Evolutionary conservation across 1,140 invertebrate species (phyloP), one percentile per base, ranked within the genome.

Genomic region (Diuraphis noxia): DNA sequence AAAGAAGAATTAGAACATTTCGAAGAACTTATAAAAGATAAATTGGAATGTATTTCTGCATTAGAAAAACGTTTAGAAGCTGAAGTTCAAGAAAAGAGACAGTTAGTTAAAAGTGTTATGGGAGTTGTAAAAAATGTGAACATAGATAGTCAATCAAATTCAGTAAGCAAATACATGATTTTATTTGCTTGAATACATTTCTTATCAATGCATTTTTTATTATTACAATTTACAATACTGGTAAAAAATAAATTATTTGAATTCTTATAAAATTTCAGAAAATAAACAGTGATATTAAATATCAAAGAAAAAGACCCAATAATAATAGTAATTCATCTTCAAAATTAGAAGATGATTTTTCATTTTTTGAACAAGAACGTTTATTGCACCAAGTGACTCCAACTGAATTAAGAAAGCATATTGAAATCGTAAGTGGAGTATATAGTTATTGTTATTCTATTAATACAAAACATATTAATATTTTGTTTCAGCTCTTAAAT

Each of bases 1-100:
- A 81, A 0, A 82, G 10, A 34, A 38, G 77, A 91, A 1, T 9
- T 91, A 95, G 56, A 94, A 94, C 92, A 95, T 95, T 93, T 95
- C 94, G 72, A 91, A 40, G 23, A 1, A 25, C 19, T 81, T 49
- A 30, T 91, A 91, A 91, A 81, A 82, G 77, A 91, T 81, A 91
- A 91, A 91, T 81, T 41, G 30, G 41, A 52, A 30, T 46, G 77
- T 82, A 91, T 91, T 38, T 46, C n/a, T 10, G 5, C 43, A 23
- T 52, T 91, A 17, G 89, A 91, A 91, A 91, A 91, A 49, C 77
- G 56, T 49, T 49, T 91, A 49, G 72, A 79, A 38, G 7, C 77
- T 30, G 89, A 91, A 52, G 38, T 91, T 25, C 72, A 46, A 46
- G 89, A 91, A 91, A 91, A 91, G 40, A 77, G 72, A 52, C 89